Conservation (phyloP, 1,140 invertebrate species). For the fruit fly (Drosophila melanogaster) region DNA sequence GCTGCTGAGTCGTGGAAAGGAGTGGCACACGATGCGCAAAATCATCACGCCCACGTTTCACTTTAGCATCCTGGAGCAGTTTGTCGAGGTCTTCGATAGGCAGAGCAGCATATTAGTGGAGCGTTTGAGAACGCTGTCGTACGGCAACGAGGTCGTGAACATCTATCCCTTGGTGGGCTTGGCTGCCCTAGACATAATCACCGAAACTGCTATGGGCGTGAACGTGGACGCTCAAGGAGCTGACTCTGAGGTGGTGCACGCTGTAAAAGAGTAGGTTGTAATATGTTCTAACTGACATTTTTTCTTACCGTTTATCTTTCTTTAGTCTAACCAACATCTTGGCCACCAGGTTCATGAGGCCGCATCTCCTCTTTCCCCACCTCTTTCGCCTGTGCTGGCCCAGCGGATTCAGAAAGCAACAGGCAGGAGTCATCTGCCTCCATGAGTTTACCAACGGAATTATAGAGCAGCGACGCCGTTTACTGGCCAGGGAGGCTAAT, state of each 20-base stretch:
- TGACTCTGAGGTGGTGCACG: conserved; percentile 88
- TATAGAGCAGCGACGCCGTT: conserved; percentile 83
- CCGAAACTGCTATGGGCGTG: conserved; percentile 94
- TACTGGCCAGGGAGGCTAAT: conserved; percentile 32
- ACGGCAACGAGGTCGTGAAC: conserved; percentile 42
- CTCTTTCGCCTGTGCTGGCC: conserved; percentile 62
- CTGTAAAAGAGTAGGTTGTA: conserved; percentile 88
- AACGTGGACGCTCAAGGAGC: conserved; percentile 89
- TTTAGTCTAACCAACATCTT: conserved; percentile 64
- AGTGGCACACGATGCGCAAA: conserved; percentile 69
- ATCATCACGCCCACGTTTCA: conserved; percentile 93
- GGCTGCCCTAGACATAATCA: conserved; percentile 65
- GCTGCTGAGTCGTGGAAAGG: conserved; percentile 85
- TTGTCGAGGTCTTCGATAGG: conserved; percentile 89
- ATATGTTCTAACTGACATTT: neutral
- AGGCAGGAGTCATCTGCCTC: conserved; percentile 63
- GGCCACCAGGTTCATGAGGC: conserved; percentile 68
- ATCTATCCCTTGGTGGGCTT: conserved; percentile 58
- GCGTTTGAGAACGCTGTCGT: conserved; percentile 84
- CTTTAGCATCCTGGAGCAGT: conserved; percentile 91
- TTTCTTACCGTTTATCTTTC: neutral
- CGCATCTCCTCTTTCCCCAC: conserved; percentile 71
- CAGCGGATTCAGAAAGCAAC: conserved; percentile 62
- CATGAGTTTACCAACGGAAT: conserved; percentile 88
- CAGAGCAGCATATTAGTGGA: conserved; percentile 87